phyloP scores from a whole-genome alignment of 2,888 invertebrate species.

The Eristalinus aeneus region DNA sequence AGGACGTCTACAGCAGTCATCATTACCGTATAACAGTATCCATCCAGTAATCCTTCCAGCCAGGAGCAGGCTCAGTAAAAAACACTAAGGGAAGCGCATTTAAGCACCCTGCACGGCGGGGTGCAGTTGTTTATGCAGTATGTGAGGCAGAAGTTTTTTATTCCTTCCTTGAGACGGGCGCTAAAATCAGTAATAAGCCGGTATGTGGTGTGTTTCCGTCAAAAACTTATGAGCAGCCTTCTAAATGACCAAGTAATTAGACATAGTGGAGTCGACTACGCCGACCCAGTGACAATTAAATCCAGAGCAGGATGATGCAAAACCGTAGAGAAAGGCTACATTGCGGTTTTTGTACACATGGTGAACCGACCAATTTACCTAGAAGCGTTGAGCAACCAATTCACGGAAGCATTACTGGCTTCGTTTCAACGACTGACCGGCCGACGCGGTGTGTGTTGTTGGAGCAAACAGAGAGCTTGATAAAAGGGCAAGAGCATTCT shows the following conservation, averaged over 20 bases:
- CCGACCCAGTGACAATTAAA: slow-evolving; percentile 2
- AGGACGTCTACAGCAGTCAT: not conserved
- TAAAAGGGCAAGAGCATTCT: not conserved
- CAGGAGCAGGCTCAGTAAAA: slow-evolving; percentile 3
- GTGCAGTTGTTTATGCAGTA: slow-evolving; percentile 20
- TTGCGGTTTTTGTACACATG: slow-evolving; percentile 24
- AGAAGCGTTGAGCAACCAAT: slow-evolving; percentile 9
- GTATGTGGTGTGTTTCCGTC: slow-evolving; percentile 15
- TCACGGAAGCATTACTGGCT: slow-evolving; percentile 3
- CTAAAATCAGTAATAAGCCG: not conserved
- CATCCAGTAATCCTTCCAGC: slow-evolving; percentile 9
- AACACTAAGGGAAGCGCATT: slow-evolving; percentile 6
- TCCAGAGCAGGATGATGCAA: slow-evolving; percentile 11
- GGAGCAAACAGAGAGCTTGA: not conserved
- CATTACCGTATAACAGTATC: not conserved
- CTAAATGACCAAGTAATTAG: not conserved
- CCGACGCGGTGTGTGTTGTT: not conserved
- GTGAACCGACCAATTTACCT: slow-evolving; percentile 17
- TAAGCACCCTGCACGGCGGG: no score
- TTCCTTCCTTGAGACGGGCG: not conserved
- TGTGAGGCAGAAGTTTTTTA: slow-evolving; percentile 7
- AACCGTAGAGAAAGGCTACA: slow-evolving; percentile 15
- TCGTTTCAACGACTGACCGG: slow-evolving; percentile 9
- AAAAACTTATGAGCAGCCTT: slow-evolving; percentile 17
- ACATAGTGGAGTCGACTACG: slow-evolving; percentile 16